Base-by-base conservation (phyloP, 2,797 vertebrate genomes). In the Apodemus agrarius region DNA sequence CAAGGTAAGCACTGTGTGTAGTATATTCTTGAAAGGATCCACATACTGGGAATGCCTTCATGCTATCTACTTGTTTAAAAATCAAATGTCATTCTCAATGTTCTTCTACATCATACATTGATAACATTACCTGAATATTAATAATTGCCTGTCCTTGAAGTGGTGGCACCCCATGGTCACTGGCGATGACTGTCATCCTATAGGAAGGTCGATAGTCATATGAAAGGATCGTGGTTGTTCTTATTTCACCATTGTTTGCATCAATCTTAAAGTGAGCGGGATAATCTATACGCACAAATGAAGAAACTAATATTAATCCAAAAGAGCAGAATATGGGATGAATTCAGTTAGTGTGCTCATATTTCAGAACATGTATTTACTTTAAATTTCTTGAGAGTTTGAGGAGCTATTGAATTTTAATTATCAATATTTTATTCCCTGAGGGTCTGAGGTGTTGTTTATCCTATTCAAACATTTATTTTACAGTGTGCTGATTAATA, bases 231-330 rank as follows among this genome's bases (percentile, higher is more conserved):
- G 31, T 87, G 0, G 98, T 99, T 54, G 99, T 99, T 97, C 98
- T 98, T 97, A 99, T 98, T 93, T 99, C 99, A 76, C 99, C 99
- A 69, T 91, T 99, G 96, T 98, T 97, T 86, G 98, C 88, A 98
- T 99, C 99, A 61, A 99, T 99, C 97, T 99, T 99, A 98, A 99
- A 99, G 97, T 98, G 98, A 93, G 98, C 97, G 43, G 88, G 90
- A 57, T 78, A 97, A 2, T 98, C 99, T 98, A 49, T 3, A 69
- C 1, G 2, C n/a, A 57, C 4, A 96, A 59, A 87, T 96, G 90
- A 79, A 37, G 17, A 74, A 78, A 90, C 0, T 0, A 61, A 31
- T 95, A 37, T 88, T 96, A 97, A 92, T 16, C 85, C 46, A 84
- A 40, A 96, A 96, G 69, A 49, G 40, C 12, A 89, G 84, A 82